Evolutionary conservation across 2,797 vertebrate species (phyloP), one percentile per base, ranked within the genome.

Genomic region (Rhinophrynus dorsalis): DNA sequence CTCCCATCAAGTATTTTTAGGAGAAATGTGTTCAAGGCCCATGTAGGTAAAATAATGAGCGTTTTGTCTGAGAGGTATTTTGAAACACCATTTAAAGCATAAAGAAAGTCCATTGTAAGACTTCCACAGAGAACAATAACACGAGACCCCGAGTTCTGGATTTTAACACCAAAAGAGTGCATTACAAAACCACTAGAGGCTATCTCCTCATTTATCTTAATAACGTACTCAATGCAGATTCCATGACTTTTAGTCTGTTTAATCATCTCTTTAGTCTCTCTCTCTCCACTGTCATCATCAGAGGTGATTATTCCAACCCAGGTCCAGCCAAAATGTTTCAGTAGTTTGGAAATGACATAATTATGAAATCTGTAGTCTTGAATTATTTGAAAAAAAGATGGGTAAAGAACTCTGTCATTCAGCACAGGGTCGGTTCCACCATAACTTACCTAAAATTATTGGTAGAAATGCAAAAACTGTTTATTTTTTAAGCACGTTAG

Each of bases 311-410:
- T 32, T 6, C 67, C 56, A 26, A 70, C 30, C 67, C 74, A 75
- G 6, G 45, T 75, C 74, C 74, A 75, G 0, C 47, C 61, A 59
- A 70, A 75, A 45, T 75, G 47, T 9, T 7, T 45, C 5, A 75
- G 13, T 23, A 69, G 30, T 21, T 32, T 27, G 2, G 24, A 15
- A 8, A 61, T 10, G 3, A 45, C 67, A 7, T 32, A 13, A 9
- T 42, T 32, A 24, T 62, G 58, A 2, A 5, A 9, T 2, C 3
- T 2, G 18, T 33, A 23, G 54, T 15, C 44, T 23, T 33, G 67
- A 33, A 61, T 35, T 1, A 20, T 61, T 18, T 26, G 47, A 21
- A 52, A 61, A 40, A 61, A 69, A 13, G 3, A 60, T 24, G 64
- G 64, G 9, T 50, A 60, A 4, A 10, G 32, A 11, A 7, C 17